These are phyloP conservation scores for Macaca nemestrina DNA, from an alignment of 2,113 vertebrate genomes.

Conservation along the genomic window DNA sequence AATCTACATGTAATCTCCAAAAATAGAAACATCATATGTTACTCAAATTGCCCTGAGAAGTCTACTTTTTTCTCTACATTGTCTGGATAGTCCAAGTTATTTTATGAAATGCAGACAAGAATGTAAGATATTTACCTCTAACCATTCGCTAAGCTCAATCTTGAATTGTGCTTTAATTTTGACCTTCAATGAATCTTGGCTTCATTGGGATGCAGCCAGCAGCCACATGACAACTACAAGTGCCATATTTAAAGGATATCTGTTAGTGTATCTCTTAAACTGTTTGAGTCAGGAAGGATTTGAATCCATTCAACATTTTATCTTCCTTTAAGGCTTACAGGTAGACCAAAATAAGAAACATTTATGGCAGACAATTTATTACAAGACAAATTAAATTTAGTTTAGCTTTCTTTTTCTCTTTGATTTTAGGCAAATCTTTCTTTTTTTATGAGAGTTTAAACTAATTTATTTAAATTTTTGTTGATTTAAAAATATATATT, in stretches of 20 bases:
- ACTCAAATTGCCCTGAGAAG: neutral
- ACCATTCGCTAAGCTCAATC: rapidly evolving
- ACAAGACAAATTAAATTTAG: neutral
- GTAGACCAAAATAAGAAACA: no score
- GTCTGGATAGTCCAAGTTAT: neutral
- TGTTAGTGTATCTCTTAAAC: neutral
- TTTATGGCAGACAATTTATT: neutral
- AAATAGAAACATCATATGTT: neutral
- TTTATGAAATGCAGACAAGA: neutral
- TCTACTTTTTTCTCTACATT: neutral
- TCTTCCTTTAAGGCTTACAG: neutral
- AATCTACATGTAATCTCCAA: neutral
- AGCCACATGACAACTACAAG: rapidly evolving
- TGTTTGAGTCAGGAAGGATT: neutral
- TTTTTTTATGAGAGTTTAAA: neutral
- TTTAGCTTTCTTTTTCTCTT: neutral
- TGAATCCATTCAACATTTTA: neutral
- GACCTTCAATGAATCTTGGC: rapidly evolving
- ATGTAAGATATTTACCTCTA: neutral
- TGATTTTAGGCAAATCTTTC: neutral
- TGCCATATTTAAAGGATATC: neutral
- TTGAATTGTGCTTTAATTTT: neutral
- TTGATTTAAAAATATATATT: neutral
- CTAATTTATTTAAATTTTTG: neutral
- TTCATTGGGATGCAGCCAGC: neutral